Percentiles rank a stretch among this genome's conserved stretches.
Conservation (phyloP, 2,797 vertebrate species). For the Nannoperca obscura region DNA sequence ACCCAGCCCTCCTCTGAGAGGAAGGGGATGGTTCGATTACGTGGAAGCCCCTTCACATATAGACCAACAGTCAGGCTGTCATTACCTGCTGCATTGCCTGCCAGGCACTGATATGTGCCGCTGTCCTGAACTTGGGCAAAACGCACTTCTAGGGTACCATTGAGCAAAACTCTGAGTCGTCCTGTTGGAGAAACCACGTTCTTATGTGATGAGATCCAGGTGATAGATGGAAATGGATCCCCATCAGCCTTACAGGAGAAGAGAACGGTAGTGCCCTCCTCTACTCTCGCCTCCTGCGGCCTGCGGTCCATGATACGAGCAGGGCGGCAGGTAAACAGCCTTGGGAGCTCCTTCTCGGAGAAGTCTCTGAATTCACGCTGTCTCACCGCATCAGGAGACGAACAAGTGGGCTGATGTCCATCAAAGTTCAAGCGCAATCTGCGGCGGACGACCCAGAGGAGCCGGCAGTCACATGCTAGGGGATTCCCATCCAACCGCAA, state of each 20-base stretch:
- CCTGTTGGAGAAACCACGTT: slow-evolving; percentile 78
- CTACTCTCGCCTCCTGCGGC: slow-evolving; percentile 83
- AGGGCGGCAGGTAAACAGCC: slow-evolving; percentile 88
- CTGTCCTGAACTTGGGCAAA: slow-evolving; percentile 88
- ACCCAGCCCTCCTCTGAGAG: slow-evolving; percentile 79
- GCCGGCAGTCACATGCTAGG: slow-evolving; percentile 91
- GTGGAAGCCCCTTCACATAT: slow-evolving; percentile 84
- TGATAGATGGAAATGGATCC: slow-evolving; percentile 86
- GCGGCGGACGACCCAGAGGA: slow-evolving; percentile 91
- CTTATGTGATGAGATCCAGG: slow-evolving; percentile 88
- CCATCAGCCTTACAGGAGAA: slow-evolving; percentile 91
- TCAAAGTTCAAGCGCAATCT: slow-evolving; percentile 87
- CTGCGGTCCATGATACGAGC: slow-evolving; percentile 84
- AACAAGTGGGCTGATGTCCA: slow-evolving; percentile 87
- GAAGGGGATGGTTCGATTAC: slow-evolving; percentile 79
- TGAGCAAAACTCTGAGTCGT: slow-evolving; percentile 85
- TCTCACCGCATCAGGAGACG: slow-evolving; percentile 74
- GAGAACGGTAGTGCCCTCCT: slow-evolving; percentile 85
- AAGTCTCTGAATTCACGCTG: slow-evolving; percentile 88
- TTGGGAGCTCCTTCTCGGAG: slow-evolving; percentile 86
- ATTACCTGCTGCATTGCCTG: slow-evolving; percentile 90
- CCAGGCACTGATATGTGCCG: slow-evolving; percentile 88
- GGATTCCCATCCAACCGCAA: slow-evolving; percentile 91
- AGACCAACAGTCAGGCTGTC: slow-evolving; percentile 88
- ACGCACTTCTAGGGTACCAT: slow-evolving; percentile 90